Evolutionary conservation across 2,888 invertebrate species (phyloP), one percentile per base, ranked within the genome.

Genomic region (Nomada fabriciana): DNA sequence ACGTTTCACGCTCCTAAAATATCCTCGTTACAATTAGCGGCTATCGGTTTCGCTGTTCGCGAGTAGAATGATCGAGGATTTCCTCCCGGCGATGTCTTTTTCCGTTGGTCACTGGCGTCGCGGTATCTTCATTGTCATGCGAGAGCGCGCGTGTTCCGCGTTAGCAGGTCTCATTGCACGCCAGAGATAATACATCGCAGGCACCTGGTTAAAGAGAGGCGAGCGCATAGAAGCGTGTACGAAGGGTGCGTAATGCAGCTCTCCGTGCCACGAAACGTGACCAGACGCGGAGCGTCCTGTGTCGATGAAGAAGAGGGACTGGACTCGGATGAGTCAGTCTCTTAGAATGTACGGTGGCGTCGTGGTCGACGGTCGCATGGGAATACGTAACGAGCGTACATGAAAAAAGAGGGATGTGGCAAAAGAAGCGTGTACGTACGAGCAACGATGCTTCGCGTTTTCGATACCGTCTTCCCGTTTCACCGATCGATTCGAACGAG

Each of bases 221-320:
- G 69, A 85, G 82, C 83, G 87, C 90, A 89, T 89, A 87, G 86
- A 88, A 80, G 87, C 89, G 90, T 89, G 88, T 89, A 90, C 90
- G 80, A 87, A 89, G 88, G 89, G 90, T 90, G 90, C 90, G 90
- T 89, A 91, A 89, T 90, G 91, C 90, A 85, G 87, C 88, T 86
- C 84, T 75, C 77, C 80, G 89, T 84, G 86, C 78, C 83, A 79
- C 76, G 85, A 84, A 76, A 91, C 91, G 91, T 91, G 91, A 91
- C 91, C 91, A 91, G 91, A 91, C 91, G 86, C 72, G 69, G 82
- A 76, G 91, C 88, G 89, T 89, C 89, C 89, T 89, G 90, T 81
- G 84, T 89, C 91, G 89, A 90, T 89, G 88, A 88, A 88, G 87
- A 89, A 88, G 83, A 88, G 89, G 69, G 83, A 88, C 85, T 86